These are phyloP conservation scores for Chaitophorus viminalis DNA, from an alignment of 2,888 invertebrate genomes.

Conservation along the genomic window DNA sequence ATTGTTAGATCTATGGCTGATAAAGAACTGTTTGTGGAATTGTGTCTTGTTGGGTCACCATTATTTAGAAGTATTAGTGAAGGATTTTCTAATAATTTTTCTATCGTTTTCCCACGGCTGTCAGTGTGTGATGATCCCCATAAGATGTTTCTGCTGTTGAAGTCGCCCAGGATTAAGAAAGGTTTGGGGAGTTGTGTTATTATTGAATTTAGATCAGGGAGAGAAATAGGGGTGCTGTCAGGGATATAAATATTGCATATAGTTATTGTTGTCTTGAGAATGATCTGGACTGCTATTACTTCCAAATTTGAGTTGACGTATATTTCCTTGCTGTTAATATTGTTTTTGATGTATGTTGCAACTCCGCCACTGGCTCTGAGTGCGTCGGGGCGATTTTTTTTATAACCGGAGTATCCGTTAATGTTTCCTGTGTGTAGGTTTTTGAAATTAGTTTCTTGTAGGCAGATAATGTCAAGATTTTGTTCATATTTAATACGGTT, in stretches of 20 bases:
- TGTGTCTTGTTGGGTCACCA: background rate
- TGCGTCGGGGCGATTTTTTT: background rate
- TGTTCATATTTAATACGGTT: background rate
- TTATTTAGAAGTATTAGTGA: background rate
- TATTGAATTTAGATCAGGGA: background rate
- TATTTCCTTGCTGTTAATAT: background rate
- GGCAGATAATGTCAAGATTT: background rate
- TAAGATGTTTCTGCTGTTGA: background rate
- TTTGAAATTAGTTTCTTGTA: background rate
- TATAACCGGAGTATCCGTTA: background rate
- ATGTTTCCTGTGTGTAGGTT: too few species aligned
- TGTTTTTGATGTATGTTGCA: background rate
- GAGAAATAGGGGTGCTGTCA: background rate
- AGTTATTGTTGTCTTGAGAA: too few species aligned
- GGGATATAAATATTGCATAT: background rate
- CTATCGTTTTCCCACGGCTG: background rate
- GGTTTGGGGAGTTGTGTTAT: background rate
- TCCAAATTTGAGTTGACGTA: too few species aligned
- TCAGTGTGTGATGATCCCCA: background rate
- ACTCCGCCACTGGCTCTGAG: background rate
- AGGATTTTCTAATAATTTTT: background rate
- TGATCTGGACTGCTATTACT: too few species aligned
- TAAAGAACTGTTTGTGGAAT: too few species aligned
- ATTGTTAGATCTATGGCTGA: too few species aligned
- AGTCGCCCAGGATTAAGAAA: background rate